Base-by-base conservation (phyloP, 2,888 invertebrate genomes). In the Rhyacophila evoluta region DNA sequence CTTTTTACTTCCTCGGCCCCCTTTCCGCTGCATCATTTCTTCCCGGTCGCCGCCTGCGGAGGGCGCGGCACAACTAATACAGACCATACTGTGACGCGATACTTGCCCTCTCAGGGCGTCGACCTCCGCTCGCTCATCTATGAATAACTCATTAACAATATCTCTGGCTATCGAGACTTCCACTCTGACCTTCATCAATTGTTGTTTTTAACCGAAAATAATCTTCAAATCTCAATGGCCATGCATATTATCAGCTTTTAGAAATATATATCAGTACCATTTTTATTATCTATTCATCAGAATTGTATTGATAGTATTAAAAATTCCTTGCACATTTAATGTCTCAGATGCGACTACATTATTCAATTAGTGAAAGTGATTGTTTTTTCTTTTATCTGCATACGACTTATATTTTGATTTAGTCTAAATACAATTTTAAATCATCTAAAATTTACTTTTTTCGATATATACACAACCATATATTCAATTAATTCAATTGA, bases 11-110 rank as follows among this genome's bases (percentile, higher is more conserved):
- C 19, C 55, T 19, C 29, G 15, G 55, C 19, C 55, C 55, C 55
- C 55, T 55, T 55, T 55, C 55, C 55, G 55, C 55, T 55, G 55
- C 55, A 55, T 55, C 55, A 55, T 55, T 19, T 55, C 55, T 55
- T 55, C 55, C 55, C 55, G 55, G 55, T 55, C 19, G 55, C 19
- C 10, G 55, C 19, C 55, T 55, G 15, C 12, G 55, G 55, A 19
- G 55, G 55, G 55, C 55, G 55, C 55, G 12, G 55, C 10, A 8
- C 5, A 55, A 19, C 55, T 10, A 10, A 19, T 25, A 19, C 55
- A 19, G 55, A 19, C 25, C 25, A 10, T 19, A 55, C 55, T 25
- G 15, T 19, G 6, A 0, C 10, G 8, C 15, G 19, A 19, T 8
- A 8, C 55, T 15, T 19, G 55, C 19, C 55, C 55, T 19, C 55